phyloP scores from a whole-genome alignment of 2,888 invertebrate genomes.

The Cantharis flavilabris region DNA sequence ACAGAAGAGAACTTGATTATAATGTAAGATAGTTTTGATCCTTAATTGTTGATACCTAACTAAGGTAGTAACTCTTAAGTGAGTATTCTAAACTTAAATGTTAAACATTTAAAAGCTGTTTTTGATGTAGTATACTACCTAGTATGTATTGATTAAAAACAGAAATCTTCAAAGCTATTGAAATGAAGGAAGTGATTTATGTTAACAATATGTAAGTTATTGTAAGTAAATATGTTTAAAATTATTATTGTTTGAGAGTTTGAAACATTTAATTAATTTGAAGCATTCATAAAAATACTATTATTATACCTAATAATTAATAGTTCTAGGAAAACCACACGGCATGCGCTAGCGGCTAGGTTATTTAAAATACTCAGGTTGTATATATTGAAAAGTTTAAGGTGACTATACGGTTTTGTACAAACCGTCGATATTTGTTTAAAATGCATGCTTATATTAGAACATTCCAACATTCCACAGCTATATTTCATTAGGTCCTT shows the following conservation, averaged over 20 bases:
- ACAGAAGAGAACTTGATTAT: too few relatives aligned
- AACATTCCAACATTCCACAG: constrained; percentile 29
- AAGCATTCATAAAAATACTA: background rate
- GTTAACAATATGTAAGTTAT: background rate
- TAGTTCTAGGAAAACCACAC: background rate
- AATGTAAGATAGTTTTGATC: background rate
- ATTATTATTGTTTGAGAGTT: background rate
- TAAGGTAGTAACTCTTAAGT: too few relatives aligned
- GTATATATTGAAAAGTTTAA: background rate
- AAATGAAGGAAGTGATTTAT: background rate
- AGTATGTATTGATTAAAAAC: too few relatives aligned
- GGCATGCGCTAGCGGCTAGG: background rate
- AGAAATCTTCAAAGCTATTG: background rate
- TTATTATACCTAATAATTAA: background rate
- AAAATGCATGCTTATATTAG: constrained; percentile 20
- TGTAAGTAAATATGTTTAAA: background rate
- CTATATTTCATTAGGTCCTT: constrained; percentile 19
- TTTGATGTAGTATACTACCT: background rate
- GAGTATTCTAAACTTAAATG: too few relatives aligned
- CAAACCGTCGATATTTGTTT: background rate
- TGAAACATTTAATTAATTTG: background rate
- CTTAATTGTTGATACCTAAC: background rate
- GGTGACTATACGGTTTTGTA: background rate
- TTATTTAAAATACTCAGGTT: background rate
- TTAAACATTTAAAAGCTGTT: background rate